These are phyloP conservation scores for Sylvicapra grimmia DNA, from an alignment of 2,113 vertebrate species.

Conservation along the genomic window DNA sequence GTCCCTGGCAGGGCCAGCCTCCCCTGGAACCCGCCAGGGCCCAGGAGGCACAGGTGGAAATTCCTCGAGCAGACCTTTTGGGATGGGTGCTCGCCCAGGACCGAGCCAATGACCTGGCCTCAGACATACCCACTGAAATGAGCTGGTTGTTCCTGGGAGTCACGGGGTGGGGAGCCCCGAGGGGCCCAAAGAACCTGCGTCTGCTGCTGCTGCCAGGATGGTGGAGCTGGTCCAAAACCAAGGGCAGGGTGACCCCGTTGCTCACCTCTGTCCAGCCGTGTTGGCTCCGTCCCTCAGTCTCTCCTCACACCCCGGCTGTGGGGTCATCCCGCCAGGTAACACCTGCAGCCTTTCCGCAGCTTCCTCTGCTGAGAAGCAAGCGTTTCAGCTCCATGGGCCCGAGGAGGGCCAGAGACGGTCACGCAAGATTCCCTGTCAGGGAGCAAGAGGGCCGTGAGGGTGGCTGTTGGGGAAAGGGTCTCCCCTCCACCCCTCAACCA, in stretches of 20 bases:
- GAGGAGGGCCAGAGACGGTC: rapidly evolving
- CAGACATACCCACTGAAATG: rapidly evolving
- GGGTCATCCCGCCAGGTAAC: rapidly evolving
- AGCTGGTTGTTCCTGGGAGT: not conserved
- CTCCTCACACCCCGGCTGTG: rapidly evolving
- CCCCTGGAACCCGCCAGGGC: not conserved
- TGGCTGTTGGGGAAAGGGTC: not conserved
- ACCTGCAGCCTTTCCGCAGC: rapidly evolving
- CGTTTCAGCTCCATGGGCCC: rapidly evolving
- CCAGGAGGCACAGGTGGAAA: not conserved
- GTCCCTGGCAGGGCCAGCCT: rapidly evolving
- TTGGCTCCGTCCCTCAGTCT: not conserved
- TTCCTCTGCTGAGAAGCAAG: not conserved
- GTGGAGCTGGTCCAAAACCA: not conserved
- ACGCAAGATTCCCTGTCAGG: rapidly evolving
- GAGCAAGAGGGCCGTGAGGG: not conserved
- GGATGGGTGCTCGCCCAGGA: not conserved
- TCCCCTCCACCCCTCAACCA: not conserved
- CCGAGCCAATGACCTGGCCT: not conserved
- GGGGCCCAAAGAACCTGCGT: not conserved
- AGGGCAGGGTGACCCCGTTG: rapidly evolving
- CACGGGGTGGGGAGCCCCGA: rapidly evolving
- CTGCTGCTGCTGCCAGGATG: not conserved
- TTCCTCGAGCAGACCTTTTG: not conserved
- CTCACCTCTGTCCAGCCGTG: rapidly evolving